Percentiles rank a stretch among this genome's conserved stretches.
These are phyloP conservation scores for Meleagris gallopavo DNA, from an alignment of 2,113 vertebrate species.

Conservation along the genomic window DNA sequence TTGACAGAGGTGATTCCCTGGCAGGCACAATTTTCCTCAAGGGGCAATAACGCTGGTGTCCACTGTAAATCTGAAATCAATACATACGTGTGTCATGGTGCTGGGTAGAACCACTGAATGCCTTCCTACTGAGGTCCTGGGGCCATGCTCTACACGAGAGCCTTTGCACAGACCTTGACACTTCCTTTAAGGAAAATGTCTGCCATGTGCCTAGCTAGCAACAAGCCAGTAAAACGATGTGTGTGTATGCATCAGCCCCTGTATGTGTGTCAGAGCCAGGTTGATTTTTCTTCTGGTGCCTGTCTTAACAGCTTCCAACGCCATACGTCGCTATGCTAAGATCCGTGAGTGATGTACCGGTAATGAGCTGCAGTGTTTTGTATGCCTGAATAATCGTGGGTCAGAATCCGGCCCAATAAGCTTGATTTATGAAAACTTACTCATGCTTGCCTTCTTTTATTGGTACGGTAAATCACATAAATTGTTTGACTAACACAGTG, in stretches of 20 bases:
- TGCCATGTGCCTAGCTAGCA: not conserved
- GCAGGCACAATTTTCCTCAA: not conserved
- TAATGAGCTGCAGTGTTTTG: not conserved
- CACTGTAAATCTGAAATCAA: not conserved
- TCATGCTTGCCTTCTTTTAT: not conserved
- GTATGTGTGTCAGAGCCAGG: not conserved
- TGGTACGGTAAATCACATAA: not conserved
- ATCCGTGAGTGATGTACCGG: not conserved
- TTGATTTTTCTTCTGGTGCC: not conserved
- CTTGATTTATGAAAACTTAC: constrained; percentile 1
- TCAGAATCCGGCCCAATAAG: not conserved
- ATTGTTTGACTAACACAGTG: not conserved
- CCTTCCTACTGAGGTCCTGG: fast-evolving
- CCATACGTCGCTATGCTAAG: not conserved
- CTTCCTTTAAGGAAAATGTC: not conserved
- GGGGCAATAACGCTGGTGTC: not conserved
- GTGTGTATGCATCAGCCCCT: not conserved
- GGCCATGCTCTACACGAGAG: not conserved
- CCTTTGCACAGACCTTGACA: not conserved
- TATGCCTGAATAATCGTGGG: not conserved
- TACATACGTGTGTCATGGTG: not conserved
- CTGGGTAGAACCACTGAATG: fast-evolving
- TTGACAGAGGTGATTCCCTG: not conserved
- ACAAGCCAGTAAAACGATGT: fast-evolving
- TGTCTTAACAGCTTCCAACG: not conserved